phyloP scores from a whole-genome alignment of 1,140 invertebrate species.

The Carposina sasakii region DNA sequence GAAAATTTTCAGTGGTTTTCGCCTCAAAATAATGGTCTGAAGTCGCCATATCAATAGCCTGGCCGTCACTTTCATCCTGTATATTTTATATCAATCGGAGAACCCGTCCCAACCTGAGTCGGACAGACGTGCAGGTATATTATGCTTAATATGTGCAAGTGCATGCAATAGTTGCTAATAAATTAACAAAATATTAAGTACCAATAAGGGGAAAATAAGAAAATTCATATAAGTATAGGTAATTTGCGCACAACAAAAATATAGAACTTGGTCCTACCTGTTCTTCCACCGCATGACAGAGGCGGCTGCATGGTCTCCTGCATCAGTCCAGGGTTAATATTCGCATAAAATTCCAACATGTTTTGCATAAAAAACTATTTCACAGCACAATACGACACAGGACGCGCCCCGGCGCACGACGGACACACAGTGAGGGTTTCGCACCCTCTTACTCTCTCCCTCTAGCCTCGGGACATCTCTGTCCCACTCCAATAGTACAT shows the following conservation, averaged over 20 bases:
- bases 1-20: too few species aligned
- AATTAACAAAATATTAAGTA: too few species aligned
- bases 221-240: too few species aligned
- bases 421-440: conserved; percentile 35
- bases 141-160: too few species aligned
- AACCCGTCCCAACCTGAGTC: too few species aligned
- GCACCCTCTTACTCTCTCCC: conserved; percentile 23
- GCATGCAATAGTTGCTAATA: too few species aligned
- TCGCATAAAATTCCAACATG: conserved; percentile 68
- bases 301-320: conserved; percentile 67
- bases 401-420: conserved; percentile 32
- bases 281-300: conserved; percentile 65
- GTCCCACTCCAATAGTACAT: conserved; percentile 38
- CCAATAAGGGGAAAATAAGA: background rate
- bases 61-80: too few species aligned
- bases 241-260: background rate
- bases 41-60: too few species aligned
- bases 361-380: conserved; percentile 36
- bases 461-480: conserved; percentile 12
- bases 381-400: conserved; percentile 30
- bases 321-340: conserved; percentile 68
- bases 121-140: too few species aligned
- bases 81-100: too few species aligned
- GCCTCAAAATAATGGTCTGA: too few species aligned
- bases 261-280: conserved; percentile 57